Evolutionary conservation across 1,140 invertebrate species (phyloP).

Genomic region (Gonatopus flavifemur): DNA sequence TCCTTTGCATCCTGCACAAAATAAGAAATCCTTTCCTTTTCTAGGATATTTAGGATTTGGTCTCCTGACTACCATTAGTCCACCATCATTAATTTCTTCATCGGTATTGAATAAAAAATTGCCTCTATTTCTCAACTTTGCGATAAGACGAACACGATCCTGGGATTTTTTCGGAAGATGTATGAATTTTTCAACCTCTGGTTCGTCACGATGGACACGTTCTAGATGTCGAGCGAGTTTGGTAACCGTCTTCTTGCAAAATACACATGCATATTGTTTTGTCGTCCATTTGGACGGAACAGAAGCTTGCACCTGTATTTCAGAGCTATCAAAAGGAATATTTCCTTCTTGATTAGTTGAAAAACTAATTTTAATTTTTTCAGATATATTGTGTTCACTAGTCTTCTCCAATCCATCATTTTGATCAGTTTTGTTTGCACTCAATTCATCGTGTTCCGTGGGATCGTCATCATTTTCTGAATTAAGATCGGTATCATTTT

Average conservation of each 20-base stretch:
- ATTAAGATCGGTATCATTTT: too few species aligned
- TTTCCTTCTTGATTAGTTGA: too few species aligned
- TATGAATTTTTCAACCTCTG: conserved; percentile 6
- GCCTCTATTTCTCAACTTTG: conserved; percentile 10
- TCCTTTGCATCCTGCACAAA: conserved; percentile 8
- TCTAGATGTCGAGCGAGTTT: conserved; percentile 7
- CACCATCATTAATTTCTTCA: conserved; percentile 3
- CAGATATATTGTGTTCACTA: too few species aligned
- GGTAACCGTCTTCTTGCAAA: conserved; percentile 3
- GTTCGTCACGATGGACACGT: not conserved
- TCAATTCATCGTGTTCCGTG: too few species aligned
- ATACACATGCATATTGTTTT: conserved; percentile 1
- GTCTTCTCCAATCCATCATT: too few species aligned
- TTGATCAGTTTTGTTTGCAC: too few species aligned
- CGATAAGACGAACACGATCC: conserved; percentile 1
- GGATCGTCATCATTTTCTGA: too few species aligned
- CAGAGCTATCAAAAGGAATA: too few species aligned
- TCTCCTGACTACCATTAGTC: conserved; percentile 18
- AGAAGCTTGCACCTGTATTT: too few species aligned
- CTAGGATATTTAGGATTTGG: not conserved
- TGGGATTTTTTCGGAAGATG: not conserved
- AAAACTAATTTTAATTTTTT: too few species aligned
- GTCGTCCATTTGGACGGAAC: not conserved
- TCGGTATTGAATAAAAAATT: conserved; percentile 11
- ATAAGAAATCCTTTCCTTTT: not conserved